These are phyloP conservation scores for Caenorhabditis panamensis DNA, from an alignment of 2,888 invertebrate genomes.

Conservation along the genomic window DNA sequence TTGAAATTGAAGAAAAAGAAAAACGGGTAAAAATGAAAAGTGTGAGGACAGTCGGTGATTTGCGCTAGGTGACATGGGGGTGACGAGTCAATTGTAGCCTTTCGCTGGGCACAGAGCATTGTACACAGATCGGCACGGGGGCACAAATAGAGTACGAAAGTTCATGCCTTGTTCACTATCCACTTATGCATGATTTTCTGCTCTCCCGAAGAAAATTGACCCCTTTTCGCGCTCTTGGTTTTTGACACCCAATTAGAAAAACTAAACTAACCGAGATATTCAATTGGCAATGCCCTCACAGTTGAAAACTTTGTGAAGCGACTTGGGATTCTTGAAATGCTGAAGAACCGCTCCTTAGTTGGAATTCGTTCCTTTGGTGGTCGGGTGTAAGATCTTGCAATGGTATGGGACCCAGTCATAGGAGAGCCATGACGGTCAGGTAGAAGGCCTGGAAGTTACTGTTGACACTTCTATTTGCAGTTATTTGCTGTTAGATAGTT, in stretches of 20 bases:
- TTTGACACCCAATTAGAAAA: background rate
- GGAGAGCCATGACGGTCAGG: constrained; percentile 17
- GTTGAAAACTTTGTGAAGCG: constrained; percentile 46
- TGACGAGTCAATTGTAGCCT: constrained; percentile 42
- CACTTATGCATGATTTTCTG: constrained; percentile 5
- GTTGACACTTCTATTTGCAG: constrained; percentile 13
- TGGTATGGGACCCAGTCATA: constrained; percentile 40
- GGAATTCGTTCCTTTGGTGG: constrained; percentile 37
- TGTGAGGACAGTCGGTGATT: constrained; percentile 12
- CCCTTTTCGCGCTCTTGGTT: no score
- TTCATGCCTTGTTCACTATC: constrained; percentile 20
- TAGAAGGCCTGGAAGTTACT: constrained; percentile 29
- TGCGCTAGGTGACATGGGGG: constrained; percentile 28
- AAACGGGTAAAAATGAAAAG: constrained; percentile 3
- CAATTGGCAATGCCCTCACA: constrained; percentile 35
- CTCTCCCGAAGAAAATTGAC: no score
- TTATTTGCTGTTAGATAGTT: constrained; percentile 35
- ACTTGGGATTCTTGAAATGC: constrained; percentile 53
- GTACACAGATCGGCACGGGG: constrained; percentile 48
- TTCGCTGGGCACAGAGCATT: constrained; percentile 40
- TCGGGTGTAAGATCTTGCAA: constrained; percentile 43
- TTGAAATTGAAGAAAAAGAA: background rate
- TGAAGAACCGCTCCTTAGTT: constrained; percentile 47
- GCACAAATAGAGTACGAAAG: constrained; percentile 39
- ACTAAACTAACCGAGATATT: constrained; percentile 48